Evolutionary conservation across 2,113 vertebrate genomes (phyloP).

Genomic region (Rhineura floridana): DNA sequence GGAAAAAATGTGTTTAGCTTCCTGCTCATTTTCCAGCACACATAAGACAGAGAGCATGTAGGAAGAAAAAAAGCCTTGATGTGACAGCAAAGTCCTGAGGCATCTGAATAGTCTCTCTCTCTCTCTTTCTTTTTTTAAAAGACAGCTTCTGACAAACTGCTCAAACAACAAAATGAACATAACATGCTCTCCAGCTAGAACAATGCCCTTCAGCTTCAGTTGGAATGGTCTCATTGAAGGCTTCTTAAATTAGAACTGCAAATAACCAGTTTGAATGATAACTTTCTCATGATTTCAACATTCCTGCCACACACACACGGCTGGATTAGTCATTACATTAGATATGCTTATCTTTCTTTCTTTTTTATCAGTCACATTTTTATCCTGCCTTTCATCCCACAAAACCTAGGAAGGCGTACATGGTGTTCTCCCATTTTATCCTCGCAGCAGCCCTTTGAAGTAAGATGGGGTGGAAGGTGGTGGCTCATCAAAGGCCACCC

Average conservation of each 20-base stretch:
- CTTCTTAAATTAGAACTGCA: constrained; percentile 77
- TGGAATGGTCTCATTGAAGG: constrained; percentile 74
- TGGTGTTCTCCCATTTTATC: background rate
- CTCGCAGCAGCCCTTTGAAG: background rate
- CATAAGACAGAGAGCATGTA: constrained; percentile 55
- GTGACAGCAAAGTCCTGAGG: constrained; percentile 73
- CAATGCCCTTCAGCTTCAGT: constrained; percentile 73
- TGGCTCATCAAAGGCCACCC: too few species aligned
- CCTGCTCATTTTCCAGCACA: constrained; percentile 48
- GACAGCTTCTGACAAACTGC: constrained; percentile 70
- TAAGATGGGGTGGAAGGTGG: background rate
- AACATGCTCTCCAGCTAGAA: constrained; percentile 72
- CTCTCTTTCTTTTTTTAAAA: constrained; percentile 56
- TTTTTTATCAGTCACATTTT: background rate
- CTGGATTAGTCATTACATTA: background rate
- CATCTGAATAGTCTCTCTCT: constrained; percentile 48
- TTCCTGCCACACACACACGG: background rate
- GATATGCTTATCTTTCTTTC: too few species aligned
- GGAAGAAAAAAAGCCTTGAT: constrained; percentile 70
- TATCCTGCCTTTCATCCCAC: background rate
- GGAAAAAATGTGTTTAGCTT: constrained; percentile 61
- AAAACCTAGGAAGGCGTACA: background rate
- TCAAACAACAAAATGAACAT: constrained; percentile 77
- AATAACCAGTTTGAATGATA: constrained; percentile 62
- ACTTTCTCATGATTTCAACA: background rate